Evolutionary conservation across 1,140 invertebrate species (phyloP).

Genomic region (Nebria ingens): DNA sequence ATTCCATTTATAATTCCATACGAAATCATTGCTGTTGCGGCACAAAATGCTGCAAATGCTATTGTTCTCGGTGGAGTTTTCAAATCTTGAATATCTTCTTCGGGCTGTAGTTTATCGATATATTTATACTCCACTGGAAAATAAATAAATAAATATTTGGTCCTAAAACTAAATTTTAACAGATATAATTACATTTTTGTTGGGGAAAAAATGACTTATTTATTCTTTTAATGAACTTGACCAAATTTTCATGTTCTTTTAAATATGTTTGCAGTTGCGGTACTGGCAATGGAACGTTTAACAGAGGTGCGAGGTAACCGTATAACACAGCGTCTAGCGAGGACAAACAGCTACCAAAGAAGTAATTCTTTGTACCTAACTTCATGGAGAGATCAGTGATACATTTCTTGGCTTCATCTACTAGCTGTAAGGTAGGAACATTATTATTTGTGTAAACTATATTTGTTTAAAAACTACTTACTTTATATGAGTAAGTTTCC

Average conservation of each 20-base stretch:
- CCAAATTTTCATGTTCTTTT: constrained; percentile 1
- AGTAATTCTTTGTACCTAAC: neutral
- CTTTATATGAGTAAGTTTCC: neutral
- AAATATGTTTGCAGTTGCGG: neutral
- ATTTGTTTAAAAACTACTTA: neutral
- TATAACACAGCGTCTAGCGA: neutral
- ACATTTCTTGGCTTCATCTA: neutral
- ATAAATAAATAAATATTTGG: neutral
- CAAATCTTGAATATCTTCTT: neutral
- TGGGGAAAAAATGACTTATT: neutral
- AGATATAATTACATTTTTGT: neutral
- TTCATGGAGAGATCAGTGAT: neutral
- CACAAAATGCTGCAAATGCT: neutral
- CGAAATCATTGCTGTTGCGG: neutral
- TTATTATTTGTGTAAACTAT: neutral
- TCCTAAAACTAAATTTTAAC: neutral
- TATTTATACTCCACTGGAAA: constrained; percentile 1
- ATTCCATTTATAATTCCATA: neutral
- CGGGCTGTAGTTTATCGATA: neutral
- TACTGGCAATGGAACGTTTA: neutral
- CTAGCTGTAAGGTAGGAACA: neutral
- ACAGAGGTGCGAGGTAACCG: neutral
- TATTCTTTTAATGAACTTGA: neutral
- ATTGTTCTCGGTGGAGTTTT: neutral
- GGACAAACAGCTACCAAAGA: neutral